Conservation (phyloP, 2,888 invertebrate genomes). For the Chloroclystis v-ata region DNA sequence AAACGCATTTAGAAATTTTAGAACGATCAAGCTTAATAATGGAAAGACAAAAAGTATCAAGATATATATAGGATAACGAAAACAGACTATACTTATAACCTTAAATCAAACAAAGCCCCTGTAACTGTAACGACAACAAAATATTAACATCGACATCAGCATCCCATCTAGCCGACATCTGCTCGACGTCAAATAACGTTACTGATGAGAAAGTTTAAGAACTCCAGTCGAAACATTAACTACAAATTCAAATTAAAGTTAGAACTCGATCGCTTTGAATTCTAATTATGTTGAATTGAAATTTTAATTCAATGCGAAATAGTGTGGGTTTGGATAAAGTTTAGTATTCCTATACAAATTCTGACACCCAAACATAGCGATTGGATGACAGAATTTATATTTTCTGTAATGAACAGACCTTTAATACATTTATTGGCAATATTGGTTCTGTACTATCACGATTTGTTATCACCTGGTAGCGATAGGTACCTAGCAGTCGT, state of each 20-base stretch:
- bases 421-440: too few relatives aligned
- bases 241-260: not conserved
- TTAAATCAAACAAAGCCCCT: constrained; percentile 1
- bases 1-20: not conserved
- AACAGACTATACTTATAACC: too few relatives aligned
- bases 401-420: too few relatives aligned
- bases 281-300: too few relatives aligned
- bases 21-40: not conserved
- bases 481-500: constrained; percentile 44
- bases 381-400: too few relatives aligned
- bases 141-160: constrained; percentile 28
- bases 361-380: too few relatives aligned
- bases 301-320: too few relatives aligned
- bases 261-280: too few relatives aligned
- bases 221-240: not conserved
- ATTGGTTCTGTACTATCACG: constrained; percentile 23
- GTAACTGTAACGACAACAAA: constrained; percentile 12
- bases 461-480: constrained; percentile 57
- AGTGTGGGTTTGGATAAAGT: too few relatives aligned
- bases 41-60: too few relatives aligned
- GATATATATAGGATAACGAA: too few relatives aligned
- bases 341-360: too few relatives aligned
- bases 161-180: constrained; percentile 33
- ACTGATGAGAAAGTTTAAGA: not conserved
- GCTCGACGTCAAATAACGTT: constrained; percentile 27